These are phyloP conservation scores for Eupithecia tripunctaria DNA, from an alignment of 2,888 invertebrate genomes.

Conservation along the genomic window DNA sequence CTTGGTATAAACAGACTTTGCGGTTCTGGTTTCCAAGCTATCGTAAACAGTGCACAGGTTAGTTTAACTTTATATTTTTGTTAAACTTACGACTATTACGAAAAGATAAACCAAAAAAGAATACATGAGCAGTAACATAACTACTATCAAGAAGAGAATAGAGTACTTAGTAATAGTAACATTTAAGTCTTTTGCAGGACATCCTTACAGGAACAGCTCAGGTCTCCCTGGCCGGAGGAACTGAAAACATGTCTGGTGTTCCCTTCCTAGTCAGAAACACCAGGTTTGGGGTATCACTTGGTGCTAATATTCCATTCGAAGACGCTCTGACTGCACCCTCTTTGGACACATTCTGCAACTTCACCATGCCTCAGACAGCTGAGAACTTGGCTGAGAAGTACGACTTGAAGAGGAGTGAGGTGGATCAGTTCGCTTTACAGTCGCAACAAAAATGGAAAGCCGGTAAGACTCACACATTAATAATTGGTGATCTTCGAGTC, in stretches of 20 bases:
- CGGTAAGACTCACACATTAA: conserved; percentile 77
- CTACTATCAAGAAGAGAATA: background rate
- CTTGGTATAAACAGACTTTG: conserved; percentile 96
- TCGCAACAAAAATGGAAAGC: conserved; percentile 95
- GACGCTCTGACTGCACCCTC: conserved; percentile 89
- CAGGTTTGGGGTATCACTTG: conserved; percentile 94
- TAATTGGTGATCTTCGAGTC: background rate
- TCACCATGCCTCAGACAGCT: conserved; percentile 97
- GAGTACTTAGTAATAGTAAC: background rate
- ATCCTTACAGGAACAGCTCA: conserved; percentile 92
- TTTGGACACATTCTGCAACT: conserved; percentile 93
- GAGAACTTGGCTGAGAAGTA: conserved; percentile 95
- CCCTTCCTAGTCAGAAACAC: conserved; percentile 93
- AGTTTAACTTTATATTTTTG: background rate
- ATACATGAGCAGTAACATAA: background rate
- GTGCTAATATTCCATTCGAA: conserved; percentile 90
- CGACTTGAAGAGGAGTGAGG: conserved; percentile 90
- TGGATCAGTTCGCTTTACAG: conserved; percentile 92
- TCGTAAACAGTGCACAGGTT: conserved; percentile 95
- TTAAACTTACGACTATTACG: background rate
- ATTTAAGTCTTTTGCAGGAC: conserved; percentile 83
- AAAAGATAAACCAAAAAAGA: background rate
- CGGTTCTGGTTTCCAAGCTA: conserved; percentile 98
- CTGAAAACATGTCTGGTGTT: conserved; percentile 96
- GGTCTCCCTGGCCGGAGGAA: conserved; percentile 95